Evolutionary conservation across 2,888 invertebrate genomes (phyloP).

Genomic region (Aphodius granarius): DNA sequence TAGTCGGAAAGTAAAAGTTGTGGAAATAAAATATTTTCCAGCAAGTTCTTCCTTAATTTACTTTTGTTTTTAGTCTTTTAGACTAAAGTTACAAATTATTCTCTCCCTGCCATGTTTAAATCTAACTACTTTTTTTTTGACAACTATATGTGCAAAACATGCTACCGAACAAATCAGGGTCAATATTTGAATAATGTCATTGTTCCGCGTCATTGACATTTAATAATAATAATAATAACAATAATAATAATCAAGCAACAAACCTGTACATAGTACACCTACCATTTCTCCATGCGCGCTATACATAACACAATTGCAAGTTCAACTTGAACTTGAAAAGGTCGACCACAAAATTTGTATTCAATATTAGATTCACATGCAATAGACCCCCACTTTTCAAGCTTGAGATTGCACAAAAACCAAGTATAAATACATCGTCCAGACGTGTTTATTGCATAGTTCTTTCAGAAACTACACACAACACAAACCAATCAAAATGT

Average conservation of each 20-base stretch:
- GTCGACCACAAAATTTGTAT: not conserved
- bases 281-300: not conserved
- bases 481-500: slow-evolving; percentile 28
- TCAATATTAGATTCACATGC: not conserved
- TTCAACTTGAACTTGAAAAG: not conserved
- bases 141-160: not conserved
- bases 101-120: no score
- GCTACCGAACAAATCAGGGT: not conserved
- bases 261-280: not conserved
- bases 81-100: not conserved
- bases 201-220: not conserved
- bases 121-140: not conserved
- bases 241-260: not conserved
- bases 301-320: not conserved
- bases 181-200: not conserved
- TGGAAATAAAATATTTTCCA: no score
- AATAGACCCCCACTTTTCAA: not conserved
- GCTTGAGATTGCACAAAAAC: not conserved
- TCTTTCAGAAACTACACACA: not conserved
- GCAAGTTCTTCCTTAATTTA: no score
- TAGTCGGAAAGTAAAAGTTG: no score
- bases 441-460: not conserved
- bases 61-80: no score
- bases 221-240: not conserved
- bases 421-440: slow-evolving; percentile 1